These are phyloP conservation scores for Drosophila lacertosa DNA, from an alignment of 1,140 invertebrate species.

Conservation along the genomic window DNA sequence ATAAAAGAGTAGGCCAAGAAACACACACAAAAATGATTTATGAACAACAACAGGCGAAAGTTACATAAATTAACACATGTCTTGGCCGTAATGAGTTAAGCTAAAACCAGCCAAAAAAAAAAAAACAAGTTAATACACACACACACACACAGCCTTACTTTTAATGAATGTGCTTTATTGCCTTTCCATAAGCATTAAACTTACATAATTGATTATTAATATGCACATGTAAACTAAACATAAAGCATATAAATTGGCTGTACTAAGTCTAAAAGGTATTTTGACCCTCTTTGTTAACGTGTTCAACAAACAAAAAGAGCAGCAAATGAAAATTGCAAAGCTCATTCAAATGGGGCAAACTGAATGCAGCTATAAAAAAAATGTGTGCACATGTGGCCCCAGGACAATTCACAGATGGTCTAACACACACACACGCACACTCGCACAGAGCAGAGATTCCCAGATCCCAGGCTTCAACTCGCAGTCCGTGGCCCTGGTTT, in stretches of 20 bases:
- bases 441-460: not conserved
- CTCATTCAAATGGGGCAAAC: conserved; percentile 71
- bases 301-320: conserved; percentile 35
- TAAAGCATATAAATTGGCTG: not conserved
- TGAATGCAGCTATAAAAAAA: conserved; percentile 67
- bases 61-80: conserved; percentile 83
- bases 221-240: conserved; percentile 6
- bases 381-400: conserved; percentile 68
- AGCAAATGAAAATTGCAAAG: conserved; percentile 55
- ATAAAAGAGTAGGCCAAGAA: conserved; percentile 61
- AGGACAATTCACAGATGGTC: conserved; percentile 59
- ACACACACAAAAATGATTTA: conserved; percentile 71
- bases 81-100: conserved; percentile 70
- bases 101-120: conserved; percentile 37
- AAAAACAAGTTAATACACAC: conserved; percentile 51
- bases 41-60: conserved; percentile 70
- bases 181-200: not conserved
- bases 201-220: not conserved
- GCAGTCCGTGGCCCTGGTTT: not conserved
- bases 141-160: no score
- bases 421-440: conserved; percentile 13
- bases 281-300: no score
- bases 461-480: conserved; percentile 22
- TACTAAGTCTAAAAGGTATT: no score
- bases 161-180: conserved; percentile 60